Evolutionary conservation across 2,888 invertebrate species (phyloP), one percentile per base, ranked within the genome.

Genomic region (Sialis fuliginosa): DNA sequence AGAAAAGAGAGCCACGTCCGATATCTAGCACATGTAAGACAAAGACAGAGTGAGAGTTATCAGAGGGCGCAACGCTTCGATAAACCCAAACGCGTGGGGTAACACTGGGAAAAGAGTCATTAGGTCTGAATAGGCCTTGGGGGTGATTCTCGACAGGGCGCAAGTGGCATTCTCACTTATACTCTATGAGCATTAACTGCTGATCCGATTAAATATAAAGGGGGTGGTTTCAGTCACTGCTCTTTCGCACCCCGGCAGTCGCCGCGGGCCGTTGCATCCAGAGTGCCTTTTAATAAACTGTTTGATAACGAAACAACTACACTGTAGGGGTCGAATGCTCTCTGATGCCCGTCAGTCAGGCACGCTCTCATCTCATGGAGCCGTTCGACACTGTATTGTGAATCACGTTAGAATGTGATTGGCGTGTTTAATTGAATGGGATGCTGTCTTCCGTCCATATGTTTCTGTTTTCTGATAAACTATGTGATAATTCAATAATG

Each of bases 151-250:
- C 45, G 10, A 45, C 35, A 45, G 45, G 45, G 37, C 12, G 45
- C 45, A 37, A 45, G 45, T 45, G 55, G 54, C 54, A 55, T 55
- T 54, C 55, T 54, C 55, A 54, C 52, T 57, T 55, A 52, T 52
- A 53, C 53, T 54, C 56, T 54, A 54, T 53, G 52, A 55, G 56
- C 57, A 58, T 59, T 60, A 57, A 58, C 58, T 58, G 57, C 57
- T 56, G 58, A 60, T 59, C 58, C 58, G 62, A 61, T 62, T 61
- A 60, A 35, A 35, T 45, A 44, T 35, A 35, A 9, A n/a, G 35
- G 35, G 22, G 22, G 22, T 22, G 22, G 22, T 22, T 22, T 22
- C 22, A 22, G 22, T 22, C 22, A 22, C 22, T 22, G 22, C 22
- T 22, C 22, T 22, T 22, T 22, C 22, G 22, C 22, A 22, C 22